Percentiles rank a stretch among this genome's conserved stretches.
These are phyloP conservation scores for Chaitophorus viminalis DNA, from an alignment of 2,888 invertebrate genomes.

Conservation along the genomic window DNA sequence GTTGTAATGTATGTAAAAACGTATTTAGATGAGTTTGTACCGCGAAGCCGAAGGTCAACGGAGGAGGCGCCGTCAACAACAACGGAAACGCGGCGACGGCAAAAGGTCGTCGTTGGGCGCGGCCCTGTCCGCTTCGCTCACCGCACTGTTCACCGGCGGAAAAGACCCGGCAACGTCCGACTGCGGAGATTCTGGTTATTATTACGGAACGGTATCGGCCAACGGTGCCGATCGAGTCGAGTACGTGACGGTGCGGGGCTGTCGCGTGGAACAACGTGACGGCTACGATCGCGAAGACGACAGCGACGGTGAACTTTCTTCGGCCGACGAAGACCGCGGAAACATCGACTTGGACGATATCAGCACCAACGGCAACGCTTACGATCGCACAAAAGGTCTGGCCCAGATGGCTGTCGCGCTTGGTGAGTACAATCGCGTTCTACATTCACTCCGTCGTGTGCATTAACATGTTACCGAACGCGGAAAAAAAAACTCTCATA, in stretches of 20 bases:
- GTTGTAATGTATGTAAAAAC: not conserved
- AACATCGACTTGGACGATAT: not conserved
- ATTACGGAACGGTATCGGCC: not conserved
- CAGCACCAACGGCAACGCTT: not conserved
- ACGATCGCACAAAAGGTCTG: conserved; percentile 20
- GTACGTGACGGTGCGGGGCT: conserved; percentile 41
- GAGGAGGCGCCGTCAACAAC: not conserved
- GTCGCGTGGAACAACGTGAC: not conserved
- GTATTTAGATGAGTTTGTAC: conserved; percentile 47
- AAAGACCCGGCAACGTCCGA: not conserved
- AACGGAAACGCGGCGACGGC: conserved; percentile 7
- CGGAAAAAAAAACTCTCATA: not conserved
- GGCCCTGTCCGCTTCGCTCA: conserved; percentile 29
- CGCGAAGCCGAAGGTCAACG: conserved; percentile 15
- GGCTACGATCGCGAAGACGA: not conserved
- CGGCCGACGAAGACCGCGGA: not conserved
- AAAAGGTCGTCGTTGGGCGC: conserved; percentile 41
- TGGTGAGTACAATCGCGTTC: not conserved
- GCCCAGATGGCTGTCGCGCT: conserved; percentile 44
- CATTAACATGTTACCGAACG: not conserved
- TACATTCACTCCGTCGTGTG: not conserved
- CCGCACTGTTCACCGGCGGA: conserved; percentile 6
- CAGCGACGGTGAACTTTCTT: not conserved
- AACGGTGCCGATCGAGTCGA: not conserved
- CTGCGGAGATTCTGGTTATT: not conserved